A percentile compares a stretch with the other conserved stretches of the same genome.
Conservation (phyloP, 2,888 invertebrate genomes). For the Palloptera scutellata region DNA sequence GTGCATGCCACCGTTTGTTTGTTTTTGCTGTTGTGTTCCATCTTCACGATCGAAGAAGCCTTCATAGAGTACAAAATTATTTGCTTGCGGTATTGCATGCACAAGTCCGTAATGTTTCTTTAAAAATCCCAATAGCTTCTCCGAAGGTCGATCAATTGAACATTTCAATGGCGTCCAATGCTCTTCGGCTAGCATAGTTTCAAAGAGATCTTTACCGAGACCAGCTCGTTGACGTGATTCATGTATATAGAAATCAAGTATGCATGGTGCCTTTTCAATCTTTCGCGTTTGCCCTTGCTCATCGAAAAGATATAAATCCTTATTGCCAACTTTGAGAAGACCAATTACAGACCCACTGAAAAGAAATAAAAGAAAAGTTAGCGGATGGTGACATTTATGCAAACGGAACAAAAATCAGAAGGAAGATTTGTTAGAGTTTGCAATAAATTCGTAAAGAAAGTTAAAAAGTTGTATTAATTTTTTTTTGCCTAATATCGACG, state of each 20-base stretch:
- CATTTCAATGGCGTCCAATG: slow-evolving; percentile 74
- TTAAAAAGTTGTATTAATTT: too few species aligned
- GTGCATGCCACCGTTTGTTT: slow-evolving; percentile 51
- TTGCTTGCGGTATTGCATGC: slow-evolving; percentile 79
- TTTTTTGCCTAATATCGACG: too few species aligned
- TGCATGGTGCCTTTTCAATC: slow-evolving; percentile 82
- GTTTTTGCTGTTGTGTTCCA: slow-evolving; percentile 41
- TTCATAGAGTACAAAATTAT: slow-evolving; percentile 86
- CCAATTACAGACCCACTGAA: slow-evolving; percentile 81
- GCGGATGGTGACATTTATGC: too few species aligned
- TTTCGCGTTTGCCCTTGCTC: slow-evolving; percentile 76
- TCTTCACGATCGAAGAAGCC: slow-evolving; percentile 72
- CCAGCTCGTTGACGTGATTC: slow-evolving; percentile 86
- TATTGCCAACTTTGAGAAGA: slow-evolving; percentile 87
- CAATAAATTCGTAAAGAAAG: too few species aligned
- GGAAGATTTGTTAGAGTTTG: too few species aligned
- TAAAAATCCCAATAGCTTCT: slow-evolving; percentile 86
- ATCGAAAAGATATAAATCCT: slow-evolving; percentile 88
- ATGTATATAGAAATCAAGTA: slow-evolving; percentile 93
- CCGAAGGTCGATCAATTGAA: slow-evolving; percentile 93
- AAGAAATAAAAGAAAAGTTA: slow-evolving; percentile 16
- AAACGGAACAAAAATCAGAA: too few species aligned
- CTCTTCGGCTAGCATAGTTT: slow-evolving; percentile 83
- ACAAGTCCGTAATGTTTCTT: slow-evolving; percentile 78
- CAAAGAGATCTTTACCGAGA: slow-evolving; percentile 83